Evolutionary conservation across 2,797 vertebrate genomes (phyloP), one percentile per base, ranked within the genome.

Genomic region (Distichodus sexfasciatus): DNA sequence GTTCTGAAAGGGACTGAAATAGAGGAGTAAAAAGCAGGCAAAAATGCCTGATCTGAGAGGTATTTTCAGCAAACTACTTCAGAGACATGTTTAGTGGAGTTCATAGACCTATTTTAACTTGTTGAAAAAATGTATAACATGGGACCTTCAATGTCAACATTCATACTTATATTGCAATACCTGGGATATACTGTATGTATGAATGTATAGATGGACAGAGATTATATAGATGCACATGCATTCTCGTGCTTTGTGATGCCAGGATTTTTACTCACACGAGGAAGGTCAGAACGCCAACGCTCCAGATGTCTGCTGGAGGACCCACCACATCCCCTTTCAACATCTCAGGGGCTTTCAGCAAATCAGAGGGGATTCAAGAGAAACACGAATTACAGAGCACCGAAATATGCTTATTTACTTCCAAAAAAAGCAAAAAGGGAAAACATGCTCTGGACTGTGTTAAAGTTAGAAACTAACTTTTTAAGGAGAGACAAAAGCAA

Each of bases 281-380:
- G 81, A 94, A 99, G 51, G 94, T 91, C 77, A 99, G 85, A 14
- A 99, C 86, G 0, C 97, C 97, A 1, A 91, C 81, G 0, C 95
- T 95, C 97, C 97, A 99, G 87, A 99, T 94, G 80, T 99, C 97
- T 28, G 96, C 95, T 67, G 96, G 94, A 0, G 97, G 93, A 43
- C 97, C 97, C 47, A 98, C 92, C 0, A 96, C 94, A 57, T 98
- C 97, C 9, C 96, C 96, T 81, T 95, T 99, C 85, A 98, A 85
- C 95, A 99, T 95, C 84, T 99, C 97, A 8, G 97, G 97, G 48
- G 97, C 97, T 99, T 79, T 47, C 31, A 63, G 58, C 54, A 33
- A n/a, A 87, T 72, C 54, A 79, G 29, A 76, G 84, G 53, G 72
- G 68, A 85, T 41, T 36, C 10, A 54, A 10, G 36, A 59, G 14